Evolutionary conservation across 1,140 invertebrate genomes (phyloP), one percentile per base, ranked within the genome.

Genomic region (Diachasma alloeum): DNA sequence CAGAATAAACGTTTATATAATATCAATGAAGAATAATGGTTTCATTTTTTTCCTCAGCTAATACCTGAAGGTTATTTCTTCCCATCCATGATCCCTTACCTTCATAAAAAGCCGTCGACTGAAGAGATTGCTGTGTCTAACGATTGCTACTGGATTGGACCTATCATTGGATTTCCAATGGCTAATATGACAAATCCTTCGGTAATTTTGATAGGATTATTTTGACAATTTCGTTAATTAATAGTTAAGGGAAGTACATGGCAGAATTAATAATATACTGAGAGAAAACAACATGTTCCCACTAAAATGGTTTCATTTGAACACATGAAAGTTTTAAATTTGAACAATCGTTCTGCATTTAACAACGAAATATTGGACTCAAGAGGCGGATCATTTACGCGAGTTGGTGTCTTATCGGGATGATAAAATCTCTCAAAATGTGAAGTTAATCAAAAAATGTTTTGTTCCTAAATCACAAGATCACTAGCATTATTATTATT

Each of bases 1-100:
- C 68, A 79, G 81, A 84, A 83, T 82, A 81, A 78, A 82, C 74
- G 79, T 84, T 84, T 83, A 79, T 84, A 83, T 80, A 79, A 81
- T 81, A 77, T 72, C 75, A 72, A 78, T 74, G 22, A 63, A 75
- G 15, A 66, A 13, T 68, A 66, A 79, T 81, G 68, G 77, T 80
- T 77, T 75, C 66, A 24, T 73, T 17, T 76, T 76, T 46, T 67
- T 46, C 78, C 59, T 63, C 79, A 87, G 86, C 72, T 83, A 42
- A 80, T 84, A 10, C 80, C 86, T 69, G 83, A 85, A 42, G 81
- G 80, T 56, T 84, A 85, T 48, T 26, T 85, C n/a, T 63, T 86
- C 74, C 76, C 79, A 78, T 81, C 86, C n/a, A 77, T 85, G 37
- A 81, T 87, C 73, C 83, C 87, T 56, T 80, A 83, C 42, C 78